Evolutionary conservation across 2,113 vertebrate species (phyloP), one percentile per base, ranked within the genome.

Genomic region (Cyrtonyx montezumae): DNA sequence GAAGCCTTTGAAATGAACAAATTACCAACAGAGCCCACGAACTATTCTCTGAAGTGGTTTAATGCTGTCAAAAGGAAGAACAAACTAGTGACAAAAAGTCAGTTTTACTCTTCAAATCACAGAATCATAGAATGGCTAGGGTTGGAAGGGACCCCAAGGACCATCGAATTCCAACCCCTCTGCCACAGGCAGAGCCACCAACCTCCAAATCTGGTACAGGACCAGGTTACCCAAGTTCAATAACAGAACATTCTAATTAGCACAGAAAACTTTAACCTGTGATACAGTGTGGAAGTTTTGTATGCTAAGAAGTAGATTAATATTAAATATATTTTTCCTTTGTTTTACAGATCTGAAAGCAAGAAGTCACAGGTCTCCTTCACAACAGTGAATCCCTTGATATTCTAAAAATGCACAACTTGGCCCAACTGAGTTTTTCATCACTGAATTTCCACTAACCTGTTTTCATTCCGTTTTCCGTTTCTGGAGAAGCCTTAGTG

Each of bases 371-470:
- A 42, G 59, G 22, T 65, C 51, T 84, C 40, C 46, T 81, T 70
- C 43, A 40, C 26, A 81, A 74, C 48, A 90, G 69, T 20, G 2
- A 84, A 77, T 79, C 43, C 82, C 65, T 53, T 70, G 30, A 79
- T 90, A 88, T 22, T 89, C 82, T 73, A 78, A 78, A 91, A 86
- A 56, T 71, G 87, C 74, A 90, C 53, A 88, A 81, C 18, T 83
- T 85, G 78, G 63, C 65, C 75, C 82, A n/a, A 48, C 16, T 65
- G 65, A 23, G 12, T 63, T 76, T 75, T 79, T 81, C 79, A 59
- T 92, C 75, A 63, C 23, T 73, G 51, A 84, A 78, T 93, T 88
- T 95, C 91, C 80, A 98, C 98, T 96, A 95, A 98, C 98, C 98
- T 98, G 97, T 90, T 97, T 95, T 49, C 91, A 91, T 80, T 68